Evolutionary conservation across 2,797 vertebrate genomes (phyloP).

Genomic region (Neopelma chrysocephalum): DNA sequence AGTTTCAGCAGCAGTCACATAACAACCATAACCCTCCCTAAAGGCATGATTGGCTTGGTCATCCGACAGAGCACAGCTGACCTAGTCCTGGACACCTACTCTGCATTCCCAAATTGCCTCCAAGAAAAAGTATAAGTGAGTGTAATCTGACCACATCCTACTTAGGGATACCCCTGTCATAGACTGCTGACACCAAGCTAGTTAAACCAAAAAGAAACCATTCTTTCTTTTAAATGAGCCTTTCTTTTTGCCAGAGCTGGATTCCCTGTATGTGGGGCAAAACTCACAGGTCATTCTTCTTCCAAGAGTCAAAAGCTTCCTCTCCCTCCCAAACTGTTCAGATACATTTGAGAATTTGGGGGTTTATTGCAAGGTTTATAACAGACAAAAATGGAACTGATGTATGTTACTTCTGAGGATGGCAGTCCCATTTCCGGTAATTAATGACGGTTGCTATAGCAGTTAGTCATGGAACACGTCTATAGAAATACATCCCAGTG

Average conservation of each 20-base stretch:
- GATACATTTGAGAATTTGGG: background rate
- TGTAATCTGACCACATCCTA: background rate
- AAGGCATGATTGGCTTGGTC: background rate
- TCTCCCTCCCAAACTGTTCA: background rate
- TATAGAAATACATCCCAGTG: background rate
- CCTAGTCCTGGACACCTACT: background rate
- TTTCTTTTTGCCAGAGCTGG: background rate
- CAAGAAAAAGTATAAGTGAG: background rate
- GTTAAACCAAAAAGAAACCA: background rate
- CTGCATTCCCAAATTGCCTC: background rate
- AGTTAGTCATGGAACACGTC: background rate
- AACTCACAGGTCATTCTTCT: background rate
- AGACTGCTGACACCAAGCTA: fast-evolving
- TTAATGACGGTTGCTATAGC: background rate
- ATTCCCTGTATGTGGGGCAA: background rate
- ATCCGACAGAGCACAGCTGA: background rate
- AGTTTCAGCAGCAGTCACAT: background rate
- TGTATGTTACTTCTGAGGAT: background rate
- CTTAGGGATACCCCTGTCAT: background rate
- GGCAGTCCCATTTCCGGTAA: background rate
- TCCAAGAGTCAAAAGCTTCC: background rate
- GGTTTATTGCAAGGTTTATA: background rate
- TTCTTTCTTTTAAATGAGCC: background rate
- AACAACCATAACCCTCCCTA: background rate
- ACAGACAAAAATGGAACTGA: background rate